These are phyloP conservation scores for Scartelaos histophorus DNA, from an alignment of 2,113 vertebrate species.

Conservation along the genomic window DNA sequence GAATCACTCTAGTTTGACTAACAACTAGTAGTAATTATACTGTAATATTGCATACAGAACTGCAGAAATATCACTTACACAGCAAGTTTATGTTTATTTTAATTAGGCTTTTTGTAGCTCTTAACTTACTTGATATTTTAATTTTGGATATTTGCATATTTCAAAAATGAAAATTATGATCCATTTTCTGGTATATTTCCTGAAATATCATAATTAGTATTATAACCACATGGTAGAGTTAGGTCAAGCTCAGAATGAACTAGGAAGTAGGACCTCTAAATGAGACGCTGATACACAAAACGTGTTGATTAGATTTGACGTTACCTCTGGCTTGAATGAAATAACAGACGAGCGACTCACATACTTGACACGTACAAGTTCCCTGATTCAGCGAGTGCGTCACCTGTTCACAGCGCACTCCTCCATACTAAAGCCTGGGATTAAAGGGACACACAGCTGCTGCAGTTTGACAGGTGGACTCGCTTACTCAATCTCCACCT, in stretches of 20 bases:
- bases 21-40: neutral
- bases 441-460: conserved; percentile 56
- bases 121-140: no score
- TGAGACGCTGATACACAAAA: neutral
- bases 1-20: neutral
- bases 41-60: neutral
- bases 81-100: neutral
- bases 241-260: neutral
- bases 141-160: neutral
- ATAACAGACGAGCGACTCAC: conserved; percentile 27
- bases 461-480: conserved; percentile 51
- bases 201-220: no score
- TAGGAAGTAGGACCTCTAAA: neutral
- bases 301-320: neutral
- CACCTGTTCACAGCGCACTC: conserved; percentile 53
- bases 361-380: conserved; percentile 43
- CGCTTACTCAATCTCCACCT: conserved; percentile 34
- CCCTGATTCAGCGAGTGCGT: conserved; percentile 38
- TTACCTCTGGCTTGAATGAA: neutral
- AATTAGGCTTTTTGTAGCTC: neutral
- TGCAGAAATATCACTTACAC: neutral
- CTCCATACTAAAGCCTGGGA: conserved; percentile 31
- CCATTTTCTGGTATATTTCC: neutral
- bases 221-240: neutral
- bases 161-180: neutral